Base-by-base conservation (phyloP, 2,888 invertebrate species). In the Himalopsyche kuldschensis region DNA sequence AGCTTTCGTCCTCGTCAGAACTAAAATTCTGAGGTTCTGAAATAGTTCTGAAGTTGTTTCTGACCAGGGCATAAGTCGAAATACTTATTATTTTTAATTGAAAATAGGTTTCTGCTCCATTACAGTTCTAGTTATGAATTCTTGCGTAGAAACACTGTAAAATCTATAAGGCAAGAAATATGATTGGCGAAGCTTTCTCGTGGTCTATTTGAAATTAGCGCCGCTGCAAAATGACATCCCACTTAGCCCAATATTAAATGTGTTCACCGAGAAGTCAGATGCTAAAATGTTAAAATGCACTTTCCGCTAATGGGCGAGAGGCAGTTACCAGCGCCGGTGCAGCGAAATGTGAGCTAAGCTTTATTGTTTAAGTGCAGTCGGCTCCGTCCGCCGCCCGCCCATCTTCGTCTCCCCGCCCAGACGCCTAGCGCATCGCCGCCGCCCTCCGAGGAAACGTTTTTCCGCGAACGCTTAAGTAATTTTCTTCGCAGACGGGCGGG, bases 341-440 rank as follows among this genome's bases (percentile, higher is more conserved):
- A 63, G 46, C 30, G 24, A 75, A 75, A 47, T 82, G 75, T 81
- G 47, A 82, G 82, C 46, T 47, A 82, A 76, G 79, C 82, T 79
- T 82, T 82, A 82, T 82, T 82, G 82, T 79, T 76, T 82, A 79
- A 82, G 82, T 82, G 82, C 82, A 82, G 41, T 6, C 55, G 75
- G 75, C 41, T 41, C 27, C 77, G 24, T 30, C 82, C 75, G 78
- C 69, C 46, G 15, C 77, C 55, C 77, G 27, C n/a, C 48, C 35
- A 41, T 41, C 41, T 41, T 41, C 41, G 41, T 41, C 41, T 27
- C 15, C 79, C 63, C 63, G n/a, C 79, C 79, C 75, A 48, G 48
- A 63, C 55, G 31, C 77, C 78, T 31, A 35, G n/a, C 63, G n/a
- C 79, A 47, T 48, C 75, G 27, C 78, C 75, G 27, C 78, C 82